phyloP scores from a whole-genome alignment of 2,888 invertebrate species.

The Erebia epiphron region DNA sequence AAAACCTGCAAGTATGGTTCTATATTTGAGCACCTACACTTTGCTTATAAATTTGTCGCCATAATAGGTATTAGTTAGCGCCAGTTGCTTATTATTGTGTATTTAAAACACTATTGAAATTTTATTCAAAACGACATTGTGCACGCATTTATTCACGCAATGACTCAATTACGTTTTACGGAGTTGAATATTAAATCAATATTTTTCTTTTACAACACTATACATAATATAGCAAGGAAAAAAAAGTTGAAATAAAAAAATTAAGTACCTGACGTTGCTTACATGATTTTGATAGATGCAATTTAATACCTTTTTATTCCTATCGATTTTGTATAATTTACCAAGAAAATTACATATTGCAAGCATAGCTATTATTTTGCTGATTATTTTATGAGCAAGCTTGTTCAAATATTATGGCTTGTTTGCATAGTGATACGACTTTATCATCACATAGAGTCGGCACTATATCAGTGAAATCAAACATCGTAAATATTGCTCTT shows the following conservation, averaged over 20 bases:
- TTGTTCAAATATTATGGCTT: too few relatives aligned
- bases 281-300: background rate
- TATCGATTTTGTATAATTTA: background rate
- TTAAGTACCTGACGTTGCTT: background rate
- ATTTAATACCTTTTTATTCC: background rate
- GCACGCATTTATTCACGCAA: background rate
- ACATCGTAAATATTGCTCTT: constrained; percentile 14
- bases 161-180: too few relatives aligned
- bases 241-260: background rate
- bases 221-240: constrained; percentile 6
- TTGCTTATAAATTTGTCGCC: too few relatives aligned
- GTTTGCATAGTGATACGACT: constrained; percentile 16
- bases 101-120: background rate
- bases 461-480: constrained; percentile 20
- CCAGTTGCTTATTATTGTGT: background rate
- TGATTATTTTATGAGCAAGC: background rate
- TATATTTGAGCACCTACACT: background rate
- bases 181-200: background rate
- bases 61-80: too few relatives aligned
- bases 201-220: constrained; percentile 5
- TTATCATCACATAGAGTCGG: constrained; percentile 17
- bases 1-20: too few relatives aligned
- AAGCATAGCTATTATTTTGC: background rate
- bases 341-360: background rate
- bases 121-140: background rate